These are phyloP conservation scores for Temnothorax longispinosus DNA, from an alignment of 1,140 invertebrate genomes.

Conservation along the genomic window DNA sequence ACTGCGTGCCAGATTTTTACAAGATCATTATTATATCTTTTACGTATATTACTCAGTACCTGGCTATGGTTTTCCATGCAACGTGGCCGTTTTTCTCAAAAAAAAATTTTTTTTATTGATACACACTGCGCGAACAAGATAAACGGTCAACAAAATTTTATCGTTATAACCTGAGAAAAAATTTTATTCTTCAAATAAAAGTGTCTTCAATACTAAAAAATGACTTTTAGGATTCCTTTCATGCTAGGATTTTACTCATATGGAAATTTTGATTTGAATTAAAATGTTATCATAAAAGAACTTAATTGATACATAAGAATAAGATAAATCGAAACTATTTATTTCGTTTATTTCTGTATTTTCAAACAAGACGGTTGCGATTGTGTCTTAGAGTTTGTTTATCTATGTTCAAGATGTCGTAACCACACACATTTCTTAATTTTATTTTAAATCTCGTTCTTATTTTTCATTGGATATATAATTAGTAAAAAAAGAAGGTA, in stretches of 20 bases:
- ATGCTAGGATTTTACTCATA: background rate
- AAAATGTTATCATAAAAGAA: conserved; percentile 2
- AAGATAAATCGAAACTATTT: background rate
- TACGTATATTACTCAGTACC: conserved; percentile 77
- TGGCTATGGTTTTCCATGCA: conserved; percentile 79
- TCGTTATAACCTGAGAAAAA: conserved; percentile 78
- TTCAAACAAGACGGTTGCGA: background rate
- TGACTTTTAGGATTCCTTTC: background rate
- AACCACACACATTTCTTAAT: conserved; percentile 3
- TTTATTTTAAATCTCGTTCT: background rate
- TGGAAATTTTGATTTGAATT: conserved; percentile 27
- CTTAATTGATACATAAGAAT: conserved; percentile 2
- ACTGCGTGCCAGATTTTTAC: conserved; percentile 65
- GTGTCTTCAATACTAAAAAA: conserved; percentile 78
- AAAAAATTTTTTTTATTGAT: conserved; percentile 46
- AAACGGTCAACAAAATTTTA: conserved; percentile 77
- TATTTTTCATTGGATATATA: background rate
- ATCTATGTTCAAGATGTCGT: background rate
- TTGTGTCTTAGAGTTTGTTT: background rate
- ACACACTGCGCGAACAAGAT: conserved; percentile 39
- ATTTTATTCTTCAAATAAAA: conserved; percentile 82
- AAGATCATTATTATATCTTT: conserved; percentile 73
- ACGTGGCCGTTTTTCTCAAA: conserved; percentile 62
- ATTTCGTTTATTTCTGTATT: background rate
- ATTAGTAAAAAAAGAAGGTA: conserved; percentile 5